Base-by-base conservation (phyloP, 1,140 invertebrate genomes). In the Sycobia sp. region DNA sequence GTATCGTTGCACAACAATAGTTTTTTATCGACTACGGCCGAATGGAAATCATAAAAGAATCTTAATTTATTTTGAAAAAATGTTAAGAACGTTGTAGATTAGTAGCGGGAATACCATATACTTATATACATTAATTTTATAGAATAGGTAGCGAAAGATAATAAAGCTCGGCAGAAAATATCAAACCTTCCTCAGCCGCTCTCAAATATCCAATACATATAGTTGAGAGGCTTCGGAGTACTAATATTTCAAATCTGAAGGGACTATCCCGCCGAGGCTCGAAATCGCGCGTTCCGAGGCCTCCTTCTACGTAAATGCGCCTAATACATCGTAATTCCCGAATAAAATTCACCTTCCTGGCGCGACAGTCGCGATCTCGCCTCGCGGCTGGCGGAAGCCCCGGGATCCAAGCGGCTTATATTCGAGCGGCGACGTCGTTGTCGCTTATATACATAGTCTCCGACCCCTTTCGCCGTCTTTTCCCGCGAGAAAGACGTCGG, bases 331-430 rank as follows among this genome's bases (percentile, higher is more conserved):
- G n/a, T 49, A 16, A 49, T 49, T 49, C 25, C n/a, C 27, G 46
- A 49, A 49, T 49, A 49, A 49, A 49, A 49, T 49, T 49, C 16
- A 9, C 46, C 44, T 46, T 22, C 11, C 10, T 4, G n/a, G 2
- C 13, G 23, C n/a, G 25, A 14, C 44, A 13, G 20, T 46, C 44
- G 22, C 13, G 4, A 4, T n/a, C n/a, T n/a, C 4, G 10, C 10
- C 29, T 32, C 29, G 4, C 10, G 29, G 5, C 20, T n/a, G 10
- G 25, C n/a, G n/a, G 32, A 9, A 18, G 8, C 36, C 36, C 36
- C 36, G n/a, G n/a, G 25, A 49, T 49, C 46, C 46, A 32, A 49
- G 46, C 46, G 46, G 46, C 46, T 49, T 49, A 49, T 49, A 49
- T 49, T 29, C 46, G 46, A 11, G 32, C 46, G 46, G n/a, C 23